Conservation (phyloP, 2,113 vertebrate species). For the Penelope pileata region DNA sequence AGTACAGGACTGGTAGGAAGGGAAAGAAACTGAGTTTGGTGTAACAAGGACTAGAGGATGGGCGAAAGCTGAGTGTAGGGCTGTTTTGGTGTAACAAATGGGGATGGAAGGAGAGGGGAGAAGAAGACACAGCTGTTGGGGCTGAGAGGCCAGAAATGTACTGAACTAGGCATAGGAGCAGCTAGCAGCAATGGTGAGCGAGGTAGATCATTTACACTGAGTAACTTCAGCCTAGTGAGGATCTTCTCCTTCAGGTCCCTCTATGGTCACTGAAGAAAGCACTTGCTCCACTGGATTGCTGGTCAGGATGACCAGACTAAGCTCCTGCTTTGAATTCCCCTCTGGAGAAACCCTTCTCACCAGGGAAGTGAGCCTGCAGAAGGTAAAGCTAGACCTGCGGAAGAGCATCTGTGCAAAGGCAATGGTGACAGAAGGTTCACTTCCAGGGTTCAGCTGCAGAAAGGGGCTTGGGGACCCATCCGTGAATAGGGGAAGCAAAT, state of each 20-base stretch:
- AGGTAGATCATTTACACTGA: neutral
- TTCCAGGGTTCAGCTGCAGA: neutral
- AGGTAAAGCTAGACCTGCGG: neutral
- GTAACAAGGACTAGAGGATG: neutral
- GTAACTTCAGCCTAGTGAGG: neutral
- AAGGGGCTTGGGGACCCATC: neutral
- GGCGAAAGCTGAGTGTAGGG: neutral
- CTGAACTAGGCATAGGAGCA: neutral
- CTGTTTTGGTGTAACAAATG: neutral
- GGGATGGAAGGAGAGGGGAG: neutral
- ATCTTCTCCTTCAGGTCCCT: neutral
- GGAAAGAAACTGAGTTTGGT: neutral
- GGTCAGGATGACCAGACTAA: neutral
- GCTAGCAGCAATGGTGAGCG: neutral
- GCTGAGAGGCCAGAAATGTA: neutral
- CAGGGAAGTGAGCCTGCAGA: neutral
- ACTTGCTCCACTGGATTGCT: neutral
- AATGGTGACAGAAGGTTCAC: neutral
- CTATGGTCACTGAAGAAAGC: neutral
- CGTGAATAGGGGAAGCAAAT: neutral
- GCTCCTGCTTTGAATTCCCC: neutral
- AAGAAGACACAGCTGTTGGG: fast-evolving
- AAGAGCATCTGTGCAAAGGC: neutral
- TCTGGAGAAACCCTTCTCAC: neutral
- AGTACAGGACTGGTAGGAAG: neutral